Percentiles rank a stretch among this genome's conserved stretches.
Conservation (phyloP, 2,888 invertebrate genomes). For the Acanthosepion lycidas region DNA sequence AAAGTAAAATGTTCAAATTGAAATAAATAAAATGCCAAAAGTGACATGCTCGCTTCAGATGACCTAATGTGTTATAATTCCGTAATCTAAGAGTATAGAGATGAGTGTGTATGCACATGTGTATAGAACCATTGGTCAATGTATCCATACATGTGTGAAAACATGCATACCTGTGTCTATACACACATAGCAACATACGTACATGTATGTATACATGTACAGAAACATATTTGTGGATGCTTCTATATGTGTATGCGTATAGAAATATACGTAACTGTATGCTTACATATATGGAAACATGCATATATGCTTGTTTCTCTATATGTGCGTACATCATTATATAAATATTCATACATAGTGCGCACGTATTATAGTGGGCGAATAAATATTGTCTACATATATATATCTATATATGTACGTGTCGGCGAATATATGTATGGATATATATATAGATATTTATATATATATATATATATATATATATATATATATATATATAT, state of each 20-base stretch:
- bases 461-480: neutral
- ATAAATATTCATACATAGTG: slow-evolving; percentile 2
- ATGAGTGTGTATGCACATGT: neutral
- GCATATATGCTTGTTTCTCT: neutral
- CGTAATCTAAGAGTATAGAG: neutral
- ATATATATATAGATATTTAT: neutral
- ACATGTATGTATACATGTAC: neutral
- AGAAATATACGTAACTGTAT: neutral
- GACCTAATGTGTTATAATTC: neutral
- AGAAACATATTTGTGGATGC: neutral
- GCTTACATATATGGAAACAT: neutral
- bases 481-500: neutral
- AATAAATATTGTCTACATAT: neutral
- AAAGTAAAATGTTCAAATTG: neutral
- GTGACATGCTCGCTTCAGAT: neutral
- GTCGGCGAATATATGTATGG: neutral
- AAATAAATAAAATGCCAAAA: neutral
- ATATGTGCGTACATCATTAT: slow-evolving; percentile 6
- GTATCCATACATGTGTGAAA: neutral
- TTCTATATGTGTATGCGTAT: neutral
- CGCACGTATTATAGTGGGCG: neutral
- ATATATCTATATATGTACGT: neutral
- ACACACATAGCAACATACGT: slow-evolving; percentile 2
- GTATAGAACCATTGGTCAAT: neutral
- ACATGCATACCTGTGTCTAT: neutral